A percentile compares a stretch with the other conserved stretches of the same genome.
Evolutionary conservation across 2,113 vertebrate genomes (phyloP).

Genomic region (Struthio camelus): DNA sequence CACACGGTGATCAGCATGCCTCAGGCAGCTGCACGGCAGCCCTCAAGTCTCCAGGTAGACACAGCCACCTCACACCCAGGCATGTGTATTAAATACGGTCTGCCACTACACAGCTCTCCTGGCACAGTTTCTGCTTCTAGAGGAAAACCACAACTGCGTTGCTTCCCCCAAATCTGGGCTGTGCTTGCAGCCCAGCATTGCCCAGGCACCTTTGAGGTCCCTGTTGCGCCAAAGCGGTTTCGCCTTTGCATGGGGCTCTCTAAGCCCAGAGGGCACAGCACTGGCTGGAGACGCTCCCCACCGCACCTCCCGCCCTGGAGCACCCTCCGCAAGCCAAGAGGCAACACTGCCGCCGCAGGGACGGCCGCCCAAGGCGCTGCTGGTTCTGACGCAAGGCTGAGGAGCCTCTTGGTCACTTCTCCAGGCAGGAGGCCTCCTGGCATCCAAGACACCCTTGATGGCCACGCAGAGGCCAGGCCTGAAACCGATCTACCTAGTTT

Average conservation of each 20-base stretch:
- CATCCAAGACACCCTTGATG: too few species aligned
- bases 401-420: too few species aligned
- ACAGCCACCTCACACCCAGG: background rate
- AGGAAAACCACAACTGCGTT: accelerated
- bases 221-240: background rate
- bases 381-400: accelerated
- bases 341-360: background rate
- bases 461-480: too few species aligned
- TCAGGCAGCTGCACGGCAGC: background rate
- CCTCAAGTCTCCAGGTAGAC: too few species aligned
- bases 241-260: accelerated
- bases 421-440: too few species aligned
- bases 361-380: background rate
- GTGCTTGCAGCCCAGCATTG: accelerated
- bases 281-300: background rate
- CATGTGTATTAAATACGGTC: too few species aligned
- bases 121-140: background rate
- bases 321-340: accelerated
- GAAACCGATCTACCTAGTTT: background rate
- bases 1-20: background rate
- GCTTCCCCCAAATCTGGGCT: accelerated
- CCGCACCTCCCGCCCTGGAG: background rate
- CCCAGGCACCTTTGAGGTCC: too few species aligned
- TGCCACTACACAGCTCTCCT: background rate
- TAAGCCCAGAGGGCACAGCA: background rate